Percentiles rank a stretch among this genome's conserved stretches.
Evolutionary conservation across 2,888 invertebrate species (phyloP).

Genomic region (Andrena dorsata): DNA sequence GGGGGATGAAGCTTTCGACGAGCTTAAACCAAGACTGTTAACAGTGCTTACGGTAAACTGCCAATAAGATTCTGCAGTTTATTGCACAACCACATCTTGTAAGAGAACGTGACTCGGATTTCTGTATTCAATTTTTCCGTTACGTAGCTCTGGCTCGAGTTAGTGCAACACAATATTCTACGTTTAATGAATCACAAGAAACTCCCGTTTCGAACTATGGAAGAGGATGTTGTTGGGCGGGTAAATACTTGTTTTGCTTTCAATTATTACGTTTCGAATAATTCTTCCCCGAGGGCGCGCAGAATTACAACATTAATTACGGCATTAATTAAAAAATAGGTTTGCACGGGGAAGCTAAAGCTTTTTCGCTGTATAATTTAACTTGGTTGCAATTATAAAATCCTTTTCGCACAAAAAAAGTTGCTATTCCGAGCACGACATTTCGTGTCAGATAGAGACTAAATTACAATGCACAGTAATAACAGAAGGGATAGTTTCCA

Average conservation of each 20-base stretch:
- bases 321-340: constrained; percentile 34
- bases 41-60: constrained; percentile 1
- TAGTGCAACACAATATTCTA: constrained; percentile 8
- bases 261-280: constrained; percentile 19
- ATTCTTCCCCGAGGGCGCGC: neutral
- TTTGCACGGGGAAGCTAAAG: neutral
- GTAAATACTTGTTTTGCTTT: constrained; percentile 4
- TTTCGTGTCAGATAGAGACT: neutral
- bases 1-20: neutral
- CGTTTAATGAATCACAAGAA: constrained; percentile 49
- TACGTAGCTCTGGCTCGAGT: constrained; percentile 7
- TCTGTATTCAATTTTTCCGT: constrained; percentile 32
- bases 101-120: constrained; percentile 49
- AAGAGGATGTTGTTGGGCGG: neutral
- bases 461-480: neutral
- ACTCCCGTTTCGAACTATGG: constrained; percentile 3
- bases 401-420: neutral
- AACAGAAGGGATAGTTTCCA: no score
- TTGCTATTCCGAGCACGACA: neutral
- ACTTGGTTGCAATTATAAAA: no score
- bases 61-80: constrained; percentile 18
- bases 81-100: neutral
- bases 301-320: constrained; percentile 17
- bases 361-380: neutral
- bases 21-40: constrained; percentile 11